A percentile compares a stretch with the other conserved stretches of the same genome.
Conservation (phyloP, 2,888 invertebrate genomes). For the Lasioglossum vierecki region DNA sequence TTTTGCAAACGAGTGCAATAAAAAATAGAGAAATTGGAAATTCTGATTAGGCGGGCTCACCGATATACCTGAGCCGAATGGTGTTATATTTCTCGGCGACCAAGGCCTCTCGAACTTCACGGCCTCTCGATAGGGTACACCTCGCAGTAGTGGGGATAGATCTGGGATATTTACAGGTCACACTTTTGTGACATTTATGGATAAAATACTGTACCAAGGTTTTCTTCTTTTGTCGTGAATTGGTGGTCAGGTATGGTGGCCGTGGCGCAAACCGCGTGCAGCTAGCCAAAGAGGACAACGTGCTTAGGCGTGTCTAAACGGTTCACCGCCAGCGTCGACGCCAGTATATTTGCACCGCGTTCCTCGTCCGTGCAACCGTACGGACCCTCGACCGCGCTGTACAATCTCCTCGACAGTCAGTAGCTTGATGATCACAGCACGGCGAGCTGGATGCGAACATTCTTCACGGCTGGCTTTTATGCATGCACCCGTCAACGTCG, state of each 20-base stretch:
- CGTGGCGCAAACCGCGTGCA: background rate
- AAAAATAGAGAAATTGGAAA: no score
- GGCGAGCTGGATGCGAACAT: conserved; percentile 2
- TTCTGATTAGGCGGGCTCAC: no score
- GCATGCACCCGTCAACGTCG: background rate
- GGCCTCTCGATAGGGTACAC: no score
- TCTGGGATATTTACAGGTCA: no score
- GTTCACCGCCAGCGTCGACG: background rate
- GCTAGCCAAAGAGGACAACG: conserved; percentile 1
- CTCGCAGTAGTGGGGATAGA: no score
- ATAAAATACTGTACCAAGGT: no score
- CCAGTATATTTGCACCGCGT: conserved; percentile 29
- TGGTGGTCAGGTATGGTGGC: background rate
- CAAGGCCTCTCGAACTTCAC: no score
- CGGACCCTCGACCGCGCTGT: background rate
- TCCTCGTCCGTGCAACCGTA: background rate
- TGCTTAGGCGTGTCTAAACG: conserved; percentile 8
- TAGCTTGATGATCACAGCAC: conserved; percentile 51
- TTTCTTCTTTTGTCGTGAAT: no score
- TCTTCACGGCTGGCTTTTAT: background rate
- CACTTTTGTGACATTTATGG: no score
- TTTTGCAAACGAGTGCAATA: no score
- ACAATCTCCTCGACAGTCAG: conserved; percentile 47
- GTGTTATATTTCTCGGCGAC: no score
- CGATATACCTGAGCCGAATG: no score